Conservation (phyloP, 2,888 invertebrate species). For the Chloromyia formosa region DNA sequence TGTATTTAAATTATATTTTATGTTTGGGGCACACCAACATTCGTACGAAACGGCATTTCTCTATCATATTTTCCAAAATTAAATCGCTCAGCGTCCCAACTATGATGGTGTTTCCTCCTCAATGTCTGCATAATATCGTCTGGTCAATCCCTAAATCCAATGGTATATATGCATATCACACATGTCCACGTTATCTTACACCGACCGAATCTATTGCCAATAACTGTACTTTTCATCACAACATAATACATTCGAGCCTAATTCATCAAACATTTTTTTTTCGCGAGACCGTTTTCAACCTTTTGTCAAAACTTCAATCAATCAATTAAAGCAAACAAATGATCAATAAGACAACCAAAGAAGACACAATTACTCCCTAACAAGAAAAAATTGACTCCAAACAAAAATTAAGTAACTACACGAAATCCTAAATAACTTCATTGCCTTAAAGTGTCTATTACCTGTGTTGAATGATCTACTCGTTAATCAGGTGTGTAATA, state of each 20-base stretch:
- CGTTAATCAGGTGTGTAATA: slow-evolving; percentile 32
- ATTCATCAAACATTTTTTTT: not conserved
- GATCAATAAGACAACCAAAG: slow-evolving; percentile 34
- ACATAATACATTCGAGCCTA: not conserved
- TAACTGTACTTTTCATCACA: not conserved
- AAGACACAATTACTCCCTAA: slow-evolving; percentile 37
- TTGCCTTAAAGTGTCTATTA: slow-evolving; percentile 43
- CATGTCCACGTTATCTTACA: too few relatives aligned
- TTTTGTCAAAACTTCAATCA: slow-evolving; percentile 16
- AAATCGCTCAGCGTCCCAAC: too few relatives aligned
- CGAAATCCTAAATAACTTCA: slow-evolving; percentile 41
- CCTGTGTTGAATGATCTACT: slow-evolving; percentile 36
- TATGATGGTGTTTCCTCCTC: too few relatives aligned
- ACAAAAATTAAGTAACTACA: slow-evolving; percentile 23
- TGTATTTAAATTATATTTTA: too few relatives aligned
- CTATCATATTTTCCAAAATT: too few relatives aligned
- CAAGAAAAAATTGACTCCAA: slow-evolving; percentile 31
- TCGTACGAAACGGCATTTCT: too few relatives aligned
- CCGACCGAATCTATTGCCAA: not conserved
- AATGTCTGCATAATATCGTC: too few relatives aligned
- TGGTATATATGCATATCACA: too few relatives aligned
- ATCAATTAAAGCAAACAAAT: slow-evolving; percentile 42
- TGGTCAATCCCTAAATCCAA: too few relatives aligned
- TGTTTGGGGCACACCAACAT: too few relatives aligned
- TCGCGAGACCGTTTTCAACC: not conserved